A percentile compares a stretch with the other conserved stretches of the same genome.
These are phyloP conservation scores for Brachyistius frenatus DNA, from an alignment of 2,113 vertebrate genomes.

Conservation along the genomic window DNA sequence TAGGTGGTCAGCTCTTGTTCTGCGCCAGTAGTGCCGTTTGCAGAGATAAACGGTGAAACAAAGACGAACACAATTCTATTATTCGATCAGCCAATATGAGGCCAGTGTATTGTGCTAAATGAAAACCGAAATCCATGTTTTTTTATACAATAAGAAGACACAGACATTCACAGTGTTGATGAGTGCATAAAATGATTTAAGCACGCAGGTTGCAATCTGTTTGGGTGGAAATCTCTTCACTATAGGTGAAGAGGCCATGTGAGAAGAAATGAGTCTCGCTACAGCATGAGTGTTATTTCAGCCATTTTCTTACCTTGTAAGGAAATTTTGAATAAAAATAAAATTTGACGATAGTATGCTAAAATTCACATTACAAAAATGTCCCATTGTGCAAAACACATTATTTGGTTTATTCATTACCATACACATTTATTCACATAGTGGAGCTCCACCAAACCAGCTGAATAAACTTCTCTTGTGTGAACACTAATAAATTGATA, in stretches of 20 bases:
- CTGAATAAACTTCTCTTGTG: no score
- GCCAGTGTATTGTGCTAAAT: background rate
- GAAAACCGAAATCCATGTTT: background rate
- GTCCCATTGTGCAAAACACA: no score
- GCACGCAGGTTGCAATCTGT: background rate
- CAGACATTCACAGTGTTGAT: background rate
- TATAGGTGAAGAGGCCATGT: background rate
- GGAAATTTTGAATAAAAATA: background rate
- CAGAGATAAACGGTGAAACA: slow-evolving; percentile 1
- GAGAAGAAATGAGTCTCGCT: background rate
- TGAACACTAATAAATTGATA: no score
- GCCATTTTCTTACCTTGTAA: background rate
- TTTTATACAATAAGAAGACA: background rate
- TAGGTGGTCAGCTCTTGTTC: slow-evolving; percentile 16
- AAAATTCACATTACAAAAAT: no score
- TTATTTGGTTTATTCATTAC: no score
- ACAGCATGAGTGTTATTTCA: background rate
- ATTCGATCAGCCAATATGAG: background rate
- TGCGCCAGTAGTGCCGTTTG: background rate
- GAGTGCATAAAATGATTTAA: no score
- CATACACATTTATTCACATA: no score
- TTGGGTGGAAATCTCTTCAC: no score
- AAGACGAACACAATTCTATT: slow-evolving; percentile 18
- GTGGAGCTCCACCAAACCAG: no score
- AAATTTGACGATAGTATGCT: no score